Evolutionary conservation across 1,140 invertebrate species (phyloP).

Genomic region (Zaprionus davidi): DNA sequence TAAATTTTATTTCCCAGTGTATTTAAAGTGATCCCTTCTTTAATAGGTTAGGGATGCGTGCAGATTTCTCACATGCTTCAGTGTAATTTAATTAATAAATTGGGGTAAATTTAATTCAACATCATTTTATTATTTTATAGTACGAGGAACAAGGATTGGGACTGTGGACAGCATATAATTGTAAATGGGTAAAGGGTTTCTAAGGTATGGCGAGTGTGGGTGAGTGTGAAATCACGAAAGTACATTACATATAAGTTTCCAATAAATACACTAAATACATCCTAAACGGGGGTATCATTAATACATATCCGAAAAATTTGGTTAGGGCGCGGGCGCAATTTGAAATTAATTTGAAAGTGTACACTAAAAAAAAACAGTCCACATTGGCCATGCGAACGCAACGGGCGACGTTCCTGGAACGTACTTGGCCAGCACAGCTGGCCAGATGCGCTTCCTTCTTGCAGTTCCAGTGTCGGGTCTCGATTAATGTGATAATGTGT

Average conservation of each 20-base stretch:
- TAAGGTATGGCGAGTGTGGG: not conserved
- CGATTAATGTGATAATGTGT: constrained; percentile 9
- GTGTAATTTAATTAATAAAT: not conserved
- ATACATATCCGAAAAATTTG: constrained; percentile 21
- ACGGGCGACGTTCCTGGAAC: constrained; percentile 16
- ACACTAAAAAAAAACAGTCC: constrained; percentile 19
- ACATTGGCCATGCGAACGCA: constrained; percentile 46
- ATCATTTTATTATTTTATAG: constrained; percentile 2
- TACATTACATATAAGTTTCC: constrained; percentile 25
- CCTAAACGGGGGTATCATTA: constrained; percentile 22
- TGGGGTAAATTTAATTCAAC: not conserved
- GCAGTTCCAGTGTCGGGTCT: not conserved
- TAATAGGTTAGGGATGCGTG: not conserved
- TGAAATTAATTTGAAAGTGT: constrained; percentile 3
- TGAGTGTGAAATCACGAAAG: not conserved
- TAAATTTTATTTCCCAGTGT: too few relatives aligned
- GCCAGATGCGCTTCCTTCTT: not conserved
- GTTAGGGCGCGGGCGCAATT: not conserved
- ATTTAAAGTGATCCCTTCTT: too few relatives aligned
- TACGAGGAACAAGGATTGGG: constrained; percentile 8
- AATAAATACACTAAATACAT: constrained; percentile 37
- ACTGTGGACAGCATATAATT: constrained; percentile 8
- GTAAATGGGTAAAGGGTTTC: not conserved
- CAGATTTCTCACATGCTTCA: constrained; percentile 9
- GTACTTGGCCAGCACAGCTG: constrained; percentile 25